Conservation (phyloP, 2,113 vertebrate genomes). For the Gambusia holbrooki region DNA sequence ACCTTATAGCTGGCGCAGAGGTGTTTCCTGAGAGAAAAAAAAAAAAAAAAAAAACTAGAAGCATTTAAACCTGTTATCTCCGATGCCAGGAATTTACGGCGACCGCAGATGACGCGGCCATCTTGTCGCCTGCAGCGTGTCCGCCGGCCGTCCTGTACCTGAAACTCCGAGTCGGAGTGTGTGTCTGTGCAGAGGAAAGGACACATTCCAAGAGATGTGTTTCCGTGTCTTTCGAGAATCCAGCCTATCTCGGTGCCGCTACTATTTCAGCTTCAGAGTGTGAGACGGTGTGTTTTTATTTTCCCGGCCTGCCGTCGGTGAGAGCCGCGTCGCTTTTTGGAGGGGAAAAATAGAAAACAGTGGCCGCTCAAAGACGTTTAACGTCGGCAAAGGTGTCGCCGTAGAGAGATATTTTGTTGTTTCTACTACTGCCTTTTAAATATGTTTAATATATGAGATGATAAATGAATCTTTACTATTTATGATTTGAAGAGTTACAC, state of each 20-base stretch:
- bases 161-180: conserved; percentile 8
- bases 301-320: conserved; percentile 38
- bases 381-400: conserved; percentile 28
- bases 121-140: conserved; percentile 34
- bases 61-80: conserved; percentile 55
- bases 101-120: conserved; percentile 20
- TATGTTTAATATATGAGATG: conserved; percentile 17
- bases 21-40: conserved; percentile 26
- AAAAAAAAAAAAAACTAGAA: background rate
- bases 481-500: conserved; percentile 24
- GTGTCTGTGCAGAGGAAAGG: background rate
- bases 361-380: conserved; percentile 7
- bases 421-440: conserved; percentile 43
- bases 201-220: conserved; percentile 19
- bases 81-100: conserved; percentile 26
- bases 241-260: conserved; percentile 43
- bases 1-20: conserved; percentile 29
- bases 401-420: conserved; percentile 5
- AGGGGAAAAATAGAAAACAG: conserved; percentile 40
- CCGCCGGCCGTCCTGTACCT: conserved; percentile 30
- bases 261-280: conserved; percentile 45
- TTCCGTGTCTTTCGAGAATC: conserved; percentile 43
- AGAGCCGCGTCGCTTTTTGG: conserved; percentile 49
- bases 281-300: conserved; percentile 32
- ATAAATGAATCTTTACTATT: conserved; percentile 35